phyloP scores from a whole-genome alignment of 2,113 vertebrate genomes.

The Pholis gunnellus region DNA sequence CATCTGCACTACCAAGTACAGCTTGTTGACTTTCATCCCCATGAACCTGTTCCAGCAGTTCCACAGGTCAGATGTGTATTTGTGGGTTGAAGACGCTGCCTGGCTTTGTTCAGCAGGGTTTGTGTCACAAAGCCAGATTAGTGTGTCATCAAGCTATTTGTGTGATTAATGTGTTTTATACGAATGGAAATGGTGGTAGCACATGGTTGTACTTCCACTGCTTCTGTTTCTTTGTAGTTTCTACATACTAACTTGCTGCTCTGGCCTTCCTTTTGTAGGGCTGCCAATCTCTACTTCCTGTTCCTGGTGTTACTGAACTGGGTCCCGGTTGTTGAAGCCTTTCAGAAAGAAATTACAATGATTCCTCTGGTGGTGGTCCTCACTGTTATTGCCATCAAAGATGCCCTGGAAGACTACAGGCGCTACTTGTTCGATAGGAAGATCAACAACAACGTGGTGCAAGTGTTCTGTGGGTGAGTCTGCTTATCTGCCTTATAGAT shows the following conservation, averaged over 20 bases:
- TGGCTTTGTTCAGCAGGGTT: not conserved
- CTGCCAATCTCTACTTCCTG: slow-evolving; percentile 96
- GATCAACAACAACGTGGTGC: slow-evolving; percentile 91
- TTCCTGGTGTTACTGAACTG: slow-evolving; percentile 95
- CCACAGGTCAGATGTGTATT: slow-evolving; percentile 87
- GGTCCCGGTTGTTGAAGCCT: slow-evolving; percentile 97
- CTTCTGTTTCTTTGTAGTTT: not conserved
- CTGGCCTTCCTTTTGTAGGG: slow-evolving; percentile 78
- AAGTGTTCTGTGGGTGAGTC: slow-evolving; percentile 91
- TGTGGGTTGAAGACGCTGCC: not conserved
- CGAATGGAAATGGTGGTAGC: not conserved
- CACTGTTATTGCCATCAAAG: slow-evolving; percentile 92
- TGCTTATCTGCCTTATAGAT: not conserved
- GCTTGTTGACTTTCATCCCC: slow-evolving; percentile 91
- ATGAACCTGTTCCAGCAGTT: slow-evolving; percentile 98
- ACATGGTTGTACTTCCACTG: not conserved
- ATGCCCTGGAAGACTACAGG: slow-evolving; percentile 94
- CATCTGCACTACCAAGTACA: slow-evolving; percentile 97
- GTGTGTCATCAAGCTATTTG: too few relatives aligned
- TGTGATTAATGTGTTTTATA: not conserved
- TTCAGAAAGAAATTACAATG: slow-evolving; percentile 98
- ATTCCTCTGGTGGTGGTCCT: slow-evolving; percentile 93
- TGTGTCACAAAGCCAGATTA: not conserved
- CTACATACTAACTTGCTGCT: not conserved
- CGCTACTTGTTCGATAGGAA: slow-evolving; percentile 92